Percentiles rank a stretch among this genome's conserved stretches.
Evolutionary conservation across 2,797 vertebrate genomes (phyloP).

Genomic region (Smutsia temminckii): DNA sequence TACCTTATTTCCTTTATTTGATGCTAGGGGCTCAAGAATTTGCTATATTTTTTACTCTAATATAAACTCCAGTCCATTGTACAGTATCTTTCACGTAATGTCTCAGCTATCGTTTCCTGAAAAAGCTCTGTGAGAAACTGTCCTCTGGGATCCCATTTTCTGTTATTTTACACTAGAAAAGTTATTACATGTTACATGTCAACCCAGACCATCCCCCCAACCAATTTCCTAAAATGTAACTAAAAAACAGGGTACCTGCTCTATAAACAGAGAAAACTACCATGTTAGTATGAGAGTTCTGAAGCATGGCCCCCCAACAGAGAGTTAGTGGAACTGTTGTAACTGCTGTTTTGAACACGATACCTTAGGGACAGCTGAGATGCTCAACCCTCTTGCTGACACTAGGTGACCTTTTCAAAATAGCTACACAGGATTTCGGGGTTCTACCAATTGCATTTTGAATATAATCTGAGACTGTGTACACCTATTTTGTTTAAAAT

Average conservation of each 20-base stretch:
- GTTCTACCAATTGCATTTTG: neutral
- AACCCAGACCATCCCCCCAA: neutral
- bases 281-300: neutral
- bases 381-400: neutral
- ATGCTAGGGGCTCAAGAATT: neutral
- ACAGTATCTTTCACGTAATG: no score
- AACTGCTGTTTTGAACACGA: rapidly evolving
- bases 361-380: neutral
- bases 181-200: neutral
- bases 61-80: no score
- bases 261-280: no score
- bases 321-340: neutral
- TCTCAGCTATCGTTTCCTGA: neutral
- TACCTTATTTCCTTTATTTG: neutral
- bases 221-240: neutral
- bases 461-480: neutral
- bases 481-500: neutral
- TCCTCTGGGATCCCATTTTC: neutral
- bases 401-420: neutral
- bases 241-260: no score
- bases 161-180: neutral
- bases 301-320: no score
- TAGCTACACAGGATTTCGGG: neutral
- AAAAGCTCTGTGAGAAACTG: neutral
- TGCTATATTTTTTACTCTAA: neutral